These are phyloP conservation scores for Ovis canadensis DNA, from an alignment of 2,113 vertebrate genomes.

Conservation along the genomic window DNA sequence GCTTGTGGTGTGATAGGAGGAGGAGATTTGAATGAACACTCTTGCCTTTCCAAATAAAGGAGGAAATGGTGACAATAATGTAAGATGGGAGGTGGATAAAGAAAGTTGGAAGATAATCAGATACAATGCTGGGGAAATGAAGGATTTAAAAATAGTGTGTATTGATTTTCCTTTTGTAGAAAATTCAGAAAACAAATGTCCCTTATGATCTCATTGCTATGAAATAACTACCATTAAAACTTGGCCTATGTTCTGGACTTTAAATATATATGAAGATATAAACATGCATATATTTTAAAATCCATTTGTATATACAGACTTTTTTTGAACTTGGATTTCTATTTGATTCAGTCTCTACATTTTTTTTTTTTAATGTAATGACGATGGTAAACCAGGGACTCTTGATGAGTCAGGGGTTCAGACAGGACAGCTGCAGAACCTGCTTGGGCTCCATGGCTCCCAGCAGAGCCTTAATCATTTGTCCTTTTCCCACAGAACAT, in stretches of 20 bases:
- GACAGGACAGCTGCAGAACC: not conserved
- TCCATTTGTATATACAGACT: not conserved
- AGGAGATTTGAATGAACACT: not conserved
- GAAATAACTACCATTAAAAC: not conserved
- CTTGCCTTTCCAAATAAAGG: not conserved
- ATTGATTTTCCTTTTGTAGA: not conserved
- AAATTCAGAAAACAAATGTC: not conserved
- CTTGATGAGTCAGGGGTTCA: not conserved
- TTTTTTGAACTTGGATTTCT: not conserved
- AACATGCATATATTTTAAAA: not conserved
- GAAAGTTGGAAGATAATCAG: not conserved
- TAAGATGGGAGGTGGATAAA: not conserved
- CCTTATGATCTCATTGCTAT: not conserved
- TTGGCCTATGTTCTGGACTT: not conserved
- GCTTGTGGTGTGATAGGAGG: not conserved
- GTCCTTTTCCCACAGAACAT: conserved; percentile 76
- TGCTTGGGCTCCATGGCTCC: not conserved
- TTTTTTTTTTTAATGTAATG: not conserved
- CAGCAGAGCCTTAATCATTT: not conserved
- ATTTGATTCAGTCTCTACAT: not conserved
- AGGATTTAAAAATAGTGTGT: not conserved
- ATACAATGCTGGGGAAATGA: not conserved
- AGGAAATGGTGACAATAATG: not conserved
- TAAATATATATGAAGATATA: not conserved
- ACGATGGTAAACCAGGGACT: not conserved